Conservation (phyloP, 2,888 invertebrate genomes). For the Xanthia icteritia region DNA sequence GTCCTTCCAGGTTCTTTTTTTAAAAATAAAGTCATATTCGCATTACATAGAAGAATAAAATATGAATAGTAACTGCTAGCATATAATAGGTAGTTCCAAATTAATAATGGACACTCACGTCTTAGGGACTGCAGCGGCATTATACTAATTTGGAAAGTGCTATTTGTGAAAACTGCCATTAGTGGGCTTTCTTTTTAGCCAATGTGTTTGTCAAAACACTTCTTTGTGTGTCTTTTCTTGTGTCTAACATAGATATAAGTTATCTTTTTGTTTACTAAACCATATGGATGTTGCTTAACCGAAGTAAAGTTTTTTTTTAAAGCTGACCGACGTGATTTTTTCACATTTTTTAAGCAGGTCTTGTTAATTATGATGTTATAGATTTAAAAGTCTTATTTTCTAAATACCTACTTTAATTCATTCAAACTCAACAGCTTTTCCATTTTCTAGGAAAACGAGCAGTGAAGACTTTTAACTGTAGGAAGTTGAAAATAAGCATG, state of each 20-base stretch:
- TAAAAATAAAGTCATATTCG: background rate
- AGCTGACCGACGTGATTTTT: background rate
- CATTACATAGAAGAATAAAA: background rate
- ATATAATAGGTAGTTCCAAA: background rate
- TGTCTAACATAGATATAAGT: too few relatives aligned
- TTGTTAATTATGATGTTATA: too few relatives aligned
- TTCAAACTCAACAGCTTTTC: background rate
- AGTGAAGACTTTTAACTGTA: background rate
- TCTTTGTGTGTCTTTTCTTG: too few relatives aligned
- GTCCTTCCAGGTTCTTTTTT: background rate
- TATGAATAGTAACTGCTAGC: background rate
- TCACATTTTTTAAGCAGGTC: too few relatives aligned
- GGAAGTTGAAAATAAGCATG: constrained; percentile 11
- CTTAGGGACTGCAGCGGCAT: constrained; percentile 1
- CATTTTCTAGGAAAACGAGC: background rate
- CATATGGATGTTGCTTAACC: too few relatives aligned
- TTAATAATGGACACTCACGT: too few relatives aligned
- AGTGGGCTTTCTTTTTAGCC: background rate
- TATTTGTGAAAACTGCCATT: constrained; percentile 15
- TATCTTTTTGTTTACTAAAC: too few relatives aligned
- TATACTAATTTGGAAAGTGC: constrained; percentile 43
- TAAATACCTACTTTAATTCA: background rate
- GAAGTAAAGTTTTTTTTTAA: too few relatives aligned
- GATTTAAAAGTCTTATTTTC: too few relatives aligned
- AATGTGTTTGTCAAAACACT: background rate